A percentile compares a stretch with the other conserved stretches of the same genome.
Evolutionary conservation across 1,140 invertebrate species (phyloP).

Genomic region (Temnothorax longispinosus): DNA sequence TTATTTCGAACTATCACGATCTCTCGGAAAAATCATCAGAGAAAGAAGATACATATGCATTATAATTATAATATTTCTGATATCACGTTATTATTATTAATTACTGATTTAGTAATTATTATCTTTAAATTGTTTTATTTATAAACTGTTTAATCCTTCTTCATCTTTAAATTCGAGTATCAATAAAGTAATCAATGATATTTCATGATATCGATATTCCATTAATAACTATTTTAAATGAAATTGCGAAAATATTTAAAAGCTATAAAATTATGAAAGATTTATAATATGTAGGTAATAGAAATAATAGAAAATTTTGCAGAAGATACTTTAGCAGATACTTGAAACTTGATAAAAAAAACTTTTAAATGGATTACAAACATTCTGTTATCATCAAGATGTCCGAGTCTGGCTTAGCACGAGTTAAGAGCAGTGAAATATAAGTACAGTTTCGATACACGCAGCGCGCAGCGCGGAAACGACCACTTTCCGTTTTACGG

Average conservation of each 20-base stretch:
- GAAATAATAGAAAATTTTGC: not conserved
- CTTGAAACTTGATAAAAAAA: not conserved
- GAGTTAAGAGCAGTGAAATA: slow-evolving; percentile 19
- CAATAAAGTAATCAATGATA: no score
- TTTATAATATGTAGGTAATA: not conserved
- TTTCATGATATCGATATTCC: no score
- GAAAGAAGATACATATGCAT: not conserved
- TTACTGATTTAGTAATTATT: not conserved
- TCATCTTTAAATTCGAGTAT: not conserved
- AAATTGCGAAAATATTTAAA: not conserved
- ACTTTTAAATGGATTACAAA: not conserved
- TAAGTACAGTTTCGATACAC: slow-evolving; percentile 13
- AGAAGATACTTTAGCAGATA: not conserved
- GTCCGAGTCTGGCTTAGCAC: not conserved
- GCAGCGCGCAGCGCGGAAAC: slow-evolving; percentile 11
- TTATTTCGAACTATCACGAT: not conserved
- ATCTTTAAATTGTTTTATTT: not conserved
- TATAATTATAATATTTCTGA: not conserved
- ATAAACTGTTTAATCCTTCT: not conserved
- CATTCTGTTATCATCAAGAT: slow-evolving; percentile 1
- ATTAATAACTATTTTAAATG: not conserved
- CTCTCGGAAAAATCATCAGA: not conserved
- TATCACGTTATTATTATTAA: not conserved
- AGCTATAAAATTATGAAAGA: not conserved
- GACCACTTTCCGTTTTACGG: slow-evolving; percentile 31